Evolutionary conservation across 2,888 invertebrate genomes (phyloP), one percentile per base, ranked within the genome.

Genomic region (Drosophila algonquin): DNA sequence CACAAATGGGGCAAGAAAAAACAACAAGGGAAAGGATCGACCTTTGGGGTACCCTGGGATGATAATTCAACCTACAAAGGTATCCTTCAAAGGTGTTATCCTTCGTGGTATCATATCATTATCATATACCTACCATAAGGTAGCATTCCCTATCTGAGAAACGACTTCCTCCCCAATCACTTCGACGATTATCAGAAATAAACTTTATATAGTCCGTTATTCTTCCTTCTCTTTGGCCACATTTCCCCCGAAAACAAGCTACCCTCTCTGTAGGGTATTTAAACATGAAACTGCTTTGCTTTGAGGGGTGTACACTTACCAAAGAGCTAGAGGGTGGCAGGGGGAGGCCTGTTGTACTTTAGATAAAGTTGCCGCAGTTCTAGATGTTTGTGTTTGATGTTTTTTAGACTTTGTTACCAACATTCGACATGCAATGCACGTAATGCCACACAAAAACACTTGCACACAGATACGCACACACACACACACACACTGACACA

Each of bases 351-450:
- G 7, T 40, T 40, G 40, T 40, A 40, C 40, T 40, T 40, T 40
- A 87, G 84, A 89, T 84, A 87, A 86, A 86, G 89, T 86, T 86
- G 80, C 82, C 77, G 65, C 62, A 73, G 76, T 21, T 21, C 53
- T 75, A 48, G 47, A 47, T 74, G 58, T 65, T 59, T 64, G 51
- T 60, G 63, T 57, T 53, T 67, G 64, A 75, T 69, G 58, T 73
- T 46, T 73, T 63, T 76, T 69, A 75, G 72, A 78, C 83, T 75
- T 82, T 87, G 79, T 75, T 60, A 70, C 73, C 81, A 86, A 80
- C 84, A 87, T 80, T 85, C 78, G 67, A 80, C 78, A 86, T 86
- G 85, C 85, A 75, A 69, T 84, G 89, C 85, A 86, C 85, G 85
- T 86, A 77, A 35, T 47, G 71, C 62, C 47, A 70, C 47, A 70